Conservation (phyloP, 2,113 vertebrate species). For the Oxygymnocypris stewartii region DNA sequence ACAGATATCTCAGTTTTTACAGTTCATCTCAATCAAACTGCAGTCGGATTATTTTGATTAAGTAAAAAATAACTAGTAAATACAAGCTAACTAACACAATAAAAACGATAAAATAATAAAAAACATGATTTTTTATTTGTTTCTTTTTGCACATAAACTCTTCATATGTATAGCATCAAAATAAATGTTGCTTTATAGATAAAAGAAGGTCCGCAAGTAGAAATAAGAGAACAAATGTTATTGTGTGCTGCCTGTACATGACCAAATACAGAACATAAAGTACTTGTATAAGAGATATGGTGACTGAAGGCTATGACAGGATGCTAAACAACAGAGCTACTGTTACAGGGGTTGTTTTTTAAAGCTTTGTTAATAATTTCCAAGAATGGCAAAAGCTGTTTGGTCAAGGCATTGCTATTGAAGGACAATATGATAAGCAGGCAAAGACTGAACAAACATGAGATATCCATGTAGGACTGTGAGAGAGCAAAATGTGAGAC, state of each 20-base stretch:
- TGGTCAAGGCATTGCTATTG: not conserved
- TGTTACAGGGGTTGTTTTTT: not conserved
- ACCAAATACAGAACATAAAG: not conserved
- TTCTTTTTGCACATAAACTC: too few relatives aligned
- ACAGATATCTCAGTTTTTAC: too few relatives aligned
- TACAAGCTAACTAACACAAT: too few relatives aligned
- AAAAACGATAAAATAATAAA: too few relatives aligned
- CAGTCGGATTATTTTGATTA: too few relatives aligned
- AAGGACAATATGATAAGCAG: constrained; percentile 31
- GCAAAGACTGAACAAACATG: not conserved
- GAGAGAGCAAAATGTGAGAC: too few relatives aligned
- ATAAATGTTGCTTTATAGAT: not conserved
- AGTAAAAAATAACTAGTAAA: too few relatives aligned
- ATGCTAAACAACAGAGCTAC: not conserved
- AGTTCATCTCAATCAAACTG: too few relatives aligned
- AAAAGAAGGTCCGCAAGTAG: not conserved
- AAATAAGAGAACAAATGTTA: not conserved
- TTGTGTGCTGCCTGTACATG: not conserved
- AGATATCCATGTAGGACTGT: not conserved
- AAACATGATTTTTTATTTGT: too few relatives aligned
- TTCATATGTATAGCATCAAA: not conserved
- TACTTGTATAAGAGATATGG: not conserved
- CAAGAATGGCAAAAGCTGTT: constrained; percentile 7
- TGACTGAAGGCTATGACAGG: not conserved
- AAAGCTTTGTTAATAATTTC: constrained; percentile 12